Evolutionary conservation across 2,797 vertebrate genomes (phyloP), one percentile per base, ranked within the genome.

Genomic region (Scolopax bukidnonensis): DNA sequence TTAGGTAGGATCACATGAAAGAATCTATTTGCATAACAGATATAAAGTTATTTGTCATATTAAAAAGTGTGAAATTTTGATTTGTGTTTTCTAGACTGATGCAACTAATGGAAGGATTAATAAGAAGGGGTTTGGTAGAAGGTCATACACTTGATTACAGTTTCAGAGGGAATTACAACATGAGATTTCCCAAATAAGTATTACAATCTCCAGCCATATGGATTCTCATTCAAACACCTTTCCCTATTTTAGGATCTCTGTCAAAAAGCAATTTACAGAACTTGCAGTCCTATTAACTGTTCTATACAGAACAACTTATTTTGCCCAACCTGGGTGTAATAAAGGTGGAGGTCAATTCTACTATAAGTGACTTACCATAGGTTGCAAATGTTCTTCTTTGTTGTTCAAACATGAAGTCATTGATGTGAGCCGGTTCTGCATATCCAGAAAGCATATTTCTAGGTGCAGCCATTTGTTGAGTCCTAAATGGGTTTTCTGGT

Each of bases 371-470:
- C 97, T 98, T 98, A 99, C 99, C 99, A 56, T 98, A 99, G 11
- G 99, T 99, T 87, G 98, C 99, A 97, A 99, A 99, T 11, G 99
- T 99, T 96, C 99, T 99, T 90, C 99, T 98, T 94, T 99, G 99
- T 77, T 99, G 99, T 90, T 99, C 99, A 97, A 99, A 99, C 99
- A 99, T 99, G 84, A 99, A 99, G 95, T 99, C 99, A 63, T 99
- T 99, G 96, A 99, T 98, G 47, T 99, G 99, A 88, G 99, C 98
- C 80, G 99, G 99, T 97, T 99, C 99, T 67, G 99, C 99, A 89
- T 98, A 99, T 81, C 99, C 99, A 92, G 99, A 99, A 76, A 99
- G 98, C 99, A 99, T 99, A 97, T 99, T 99, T 91, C 99, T 98
- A 38, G 99, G 99, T n/a, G 99, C 99, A 73, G 99, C 98, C 99